Conservation (phyloP, 1,140 invertebrate species). For the Heterodera schachtii region DNA sequence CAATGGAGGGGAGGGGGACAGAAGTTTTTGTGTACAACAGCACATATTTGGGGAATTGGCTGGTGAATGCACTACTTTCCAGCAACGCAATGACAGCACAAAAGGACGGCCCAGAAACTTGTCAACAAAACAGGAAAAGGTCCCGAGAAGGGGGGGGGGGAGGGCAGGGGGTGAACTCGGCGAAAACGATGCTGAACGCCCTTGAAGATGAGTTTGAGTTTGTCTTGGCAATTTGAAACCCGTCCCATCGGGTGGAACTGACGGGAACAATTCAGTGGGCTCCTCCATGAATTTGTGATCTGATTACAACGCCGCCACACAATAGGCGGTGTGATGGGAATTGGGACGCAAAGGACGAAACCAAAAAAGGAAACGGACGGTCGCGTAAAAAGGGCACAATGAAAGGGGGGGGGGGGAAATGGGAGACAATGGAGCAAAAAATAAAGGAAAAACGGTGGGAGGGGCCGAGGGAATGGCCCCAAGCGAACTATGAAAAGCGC, state of each 20-base stretch:
- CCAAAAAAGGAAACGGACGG: too few species aligned
- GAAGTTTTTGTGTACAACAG: conserved; percentile 1
- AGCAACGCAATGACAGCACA: background rate
- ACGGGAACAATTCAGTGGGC: background rate
- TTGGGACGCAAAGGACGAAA: background rate
- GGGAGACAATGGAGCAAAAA: too few species aligned
- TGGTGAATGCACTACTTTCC: background rate
- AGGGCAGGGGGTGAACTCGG: background rate
- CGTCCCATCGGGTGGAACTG: background rate
- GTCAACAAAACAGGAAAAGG: background rate
- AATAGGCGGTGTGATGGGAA: background rate
- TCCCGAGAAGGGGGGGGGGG: background rate
- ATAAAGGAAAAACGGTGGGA: too few species aligned
- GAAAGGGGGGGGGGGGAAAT: too few species aligned
- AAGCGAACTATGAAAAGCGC: too few species aligned
- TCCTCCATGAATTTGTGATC: background rate
- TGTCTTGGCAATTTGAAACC: background rate
- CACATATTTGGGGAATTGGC: background rate
- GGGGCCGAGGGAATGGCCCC: too few species aligned
- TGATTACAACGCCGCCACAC: background rate
- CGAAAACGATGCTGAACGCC: background rate
- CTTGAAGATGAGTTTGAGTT: background rate
- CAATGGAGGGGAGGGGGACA: background rate
- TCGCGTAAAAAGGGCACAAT: too few species aligned
- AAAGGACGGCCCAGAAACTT: background rate